These are phyloP conservation scores for Heliconius hewitsoni DNA, from an alignment of 1,140 invertebrate genomes.

Conservation along the genomic window DNA sequence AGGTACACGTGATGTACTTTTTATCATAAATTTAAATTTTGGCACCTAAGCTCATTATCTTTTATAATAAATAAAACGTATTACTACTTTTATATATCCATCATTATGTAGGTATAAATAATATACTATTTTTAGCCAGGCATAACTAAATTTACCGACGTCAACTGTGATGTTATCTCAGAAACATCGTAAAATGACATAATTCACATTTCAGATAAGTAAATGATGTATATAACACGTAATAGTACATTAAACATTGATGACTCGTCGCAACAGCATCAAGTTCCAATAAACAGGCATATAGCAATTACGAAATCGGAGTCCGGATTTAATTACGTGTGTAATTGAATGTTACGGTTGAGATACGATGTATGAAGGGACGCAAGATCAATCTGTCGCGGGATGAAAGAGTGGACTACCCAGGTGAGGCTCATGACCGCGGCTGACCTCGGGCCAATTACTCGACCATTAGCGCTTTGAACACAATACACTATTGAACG, in stretches of 20 bases:
- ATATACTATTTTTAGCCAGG: neutral
- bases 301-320: constrained; percentile 42
- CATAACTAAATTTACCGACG: neutral
- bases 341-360: constrained; percentile 58
- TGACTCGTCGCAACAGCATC: constrained; percentile 15
- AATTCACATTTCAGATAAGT: constrained; percentile 2
- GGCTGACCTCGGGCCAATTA: constrained; percentile 74
- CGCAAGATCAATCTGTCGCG: constrained; percentile 45
- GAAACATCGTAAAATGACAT: neutral
- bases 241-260: constrained; percentile 18
- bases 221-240: constrained; percentile 9
- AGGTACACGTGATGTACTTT: too few species aligned
- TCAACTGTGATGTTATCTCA: neutral
- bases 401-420: constrained; percentile 42
- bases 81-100: too few species aligned
- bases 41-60: too few species aligned
- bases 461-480: constrained; percentile 63
- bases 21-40: too few species aligned
- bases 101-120: too few species aligned
- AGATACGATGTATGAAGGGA: constrained; percentile 42
- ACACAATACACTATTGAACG: constrained; percentile 71
- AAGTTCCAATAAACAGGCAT: constrained; percentile 11
- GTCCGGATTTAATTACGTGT: constrained; percentile 59
- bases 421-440: constrained; percentile 58
- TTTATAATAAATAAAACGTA: too few species aligned